A percentile compares a stretch with the other conserved stretches of the same genome.
phyloP scores from a whole-genome alignment of 37 sponge, comb jelly and placozoan species.

The Tethya wilhelma region DNA sequence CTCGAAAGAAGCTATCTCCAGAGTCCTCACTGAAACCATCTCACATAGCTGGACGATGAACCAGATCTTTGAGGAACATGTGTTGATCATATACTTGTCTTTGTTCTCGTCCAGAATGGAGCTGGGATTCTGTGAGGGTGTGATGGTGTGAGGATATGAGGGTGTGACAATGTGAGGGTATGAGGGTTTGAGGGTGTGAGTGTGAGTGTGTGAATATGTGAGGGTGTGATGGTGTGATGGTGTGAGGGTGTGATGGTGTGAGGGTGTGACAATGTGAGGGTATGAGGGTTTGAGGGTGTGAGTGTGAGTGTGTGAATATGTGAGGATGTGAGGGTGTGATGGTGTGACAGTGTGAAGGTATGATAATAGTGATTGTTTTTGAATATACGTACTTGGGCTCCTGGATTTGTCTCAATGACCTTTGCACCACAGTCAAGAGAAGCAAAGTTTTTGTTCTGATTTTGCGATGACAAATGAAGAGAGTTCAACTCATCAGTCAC shows the following conservation, averaged over 20 bases:
- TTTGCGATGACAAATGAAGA: background rate
- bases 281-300: too few species aligned
- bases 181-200: too few species aligned
- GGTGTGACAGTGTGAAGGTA: too few species aligned
- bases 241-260: too few species aligned
- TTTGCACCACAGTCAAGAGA: constrained; percentile 94
- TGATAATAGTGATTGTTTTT: too few species aligned
- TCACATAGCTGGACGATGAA: constrained; percentile 94
- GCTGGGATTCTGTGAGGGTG: constrained; percentile 65
- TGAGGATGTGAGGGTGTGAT: too few species aligned
- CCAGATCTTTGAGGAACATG: constrained; percentile 81
- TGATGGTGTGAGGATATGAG: too few species aligned
- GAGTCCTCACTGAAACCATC: constrained; percentile 56
- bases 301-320: too few species aligned
- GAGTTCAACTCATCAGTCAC: background rate
- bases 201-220: too few species aligned
- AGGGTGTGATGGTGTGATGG: too few species aligned
- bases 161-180: too few species aligned
- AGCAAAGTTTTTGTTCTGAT: constrained; percentile 74
- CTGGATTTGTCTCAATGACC: constrained; percentile 69
- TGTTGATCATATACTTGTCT: constrained; percentile 90
- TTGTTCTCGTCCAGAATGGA: constrained; percentile 86
- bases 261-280: too few species aligned
- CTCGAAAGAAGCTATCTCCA: constrained; percentile 90
- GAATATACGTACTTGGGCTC: constrained; percentile 74